Percentiles rank a stretch among this genome's conserved stretches.
Conservation (phyloP, 2,113 vertebrate genomes). For the Coracopsis vasa region DNA sequence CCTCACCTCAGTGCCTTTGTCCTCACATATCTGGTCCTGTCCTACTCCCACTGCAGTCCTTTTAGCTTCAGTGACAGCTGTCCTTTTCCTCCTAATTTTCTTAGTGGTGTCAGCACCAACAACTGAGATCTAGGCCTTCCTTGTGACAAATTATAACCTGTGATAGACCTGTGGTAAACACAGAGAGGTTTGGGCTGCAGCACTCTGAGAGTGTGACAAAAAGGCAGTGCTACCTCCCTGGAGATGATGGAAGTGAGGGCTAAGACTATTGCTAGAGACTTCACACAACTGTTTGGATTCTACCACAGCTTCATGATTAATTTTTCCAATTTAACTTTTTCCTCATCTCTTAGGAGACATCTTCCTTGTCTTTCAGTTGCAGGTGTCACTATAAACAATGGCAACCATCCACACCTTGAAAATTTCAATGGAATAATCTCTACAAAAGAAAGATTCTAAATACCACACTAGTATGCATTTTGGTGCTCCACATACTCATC, state of each 20-base stretch:
- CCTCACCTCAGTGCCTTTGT: neutral
- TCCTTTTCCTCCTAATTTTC: neutral
- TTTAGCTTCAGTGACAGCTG: neutral
- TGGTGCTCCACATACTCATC: neutral
- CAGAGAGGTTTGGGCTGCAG: neutral
- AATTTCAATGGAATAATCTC: neutral
- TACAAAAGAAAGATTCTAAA: neutral
- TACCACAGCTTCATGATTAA: neutral
- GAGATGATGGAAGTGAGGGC: neutral
- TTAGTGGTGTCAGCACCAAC: neutral
- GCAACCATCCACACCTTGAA: neutral
- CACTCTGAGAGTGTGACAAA: neutral
- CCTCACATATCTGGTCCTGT: fast-evolving
- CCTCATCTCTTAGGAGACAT: neutral
- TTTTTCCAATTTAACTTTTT: neutral
- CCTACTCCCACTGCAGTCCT: neutral
- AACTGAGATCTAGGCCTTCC: neutral
- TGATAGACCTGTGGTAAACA: neutral
- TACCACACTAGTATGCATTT: neutral
- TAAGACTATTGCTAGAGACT: neutral
- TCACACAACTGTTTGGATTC: neutral
- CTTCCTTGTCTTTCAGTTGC: neutral
- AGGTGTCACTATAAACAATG: neutral
- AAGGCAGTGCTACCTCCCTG: neutral
- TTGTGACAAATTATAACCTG: neutral